These are phyloP conservation scores for Cottoperca gobio DNA, from an alignment of 2,797 vertebrate species.

Conservation along the genomic window DNA sequence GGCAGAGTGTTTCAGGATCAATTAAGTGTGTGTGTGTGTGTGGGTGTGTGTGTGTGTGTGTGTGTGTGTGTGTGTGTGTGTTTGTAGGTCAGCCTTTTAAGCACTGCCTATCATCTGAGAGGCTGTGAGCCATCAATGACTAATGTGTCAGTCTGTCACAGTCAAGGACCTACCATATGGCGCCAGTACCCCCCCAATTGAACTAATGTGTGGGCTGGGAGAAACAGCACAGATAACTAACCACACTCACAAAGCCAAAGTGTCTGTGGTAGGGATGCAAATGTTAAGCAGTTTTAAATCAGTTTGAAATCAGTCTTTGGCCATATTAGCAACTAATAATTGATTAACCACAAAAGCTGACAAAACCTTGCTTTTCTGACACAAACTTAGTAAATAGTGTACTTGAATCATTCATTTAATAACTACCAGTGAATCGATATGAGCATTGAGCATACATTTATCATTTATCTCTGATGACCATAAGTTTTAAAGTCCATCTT, in stretches of 20 bases:
- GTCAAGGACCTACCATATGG: constrained; percentile 82
- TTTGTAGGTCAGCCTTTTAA: constrained; percentile 78
- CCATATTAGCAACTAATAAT: constrained; percentile 34
- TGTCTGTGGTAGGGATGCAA: constrained; percentile 26
- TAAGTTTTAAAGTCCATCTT: constrained; percentile 16
- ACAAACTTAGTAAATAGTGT: neutral
- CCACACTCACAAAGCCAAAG: constrained; percentile 49
- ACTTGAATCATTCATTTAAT: constrained; percentile 21
- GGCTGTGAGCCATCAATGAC: constrained; percentile 82
- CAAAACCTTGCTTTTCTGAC: neutral
- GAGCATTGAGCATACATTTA: constrained; percentile 15
- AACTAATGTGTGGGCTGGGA: constrained; percentile 74
- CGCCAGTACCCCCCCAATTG: constrained; percentile 63
- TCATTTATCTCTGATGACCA: constrained; percentile 28
- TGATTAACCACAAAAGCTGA: constrained; percentile 24
- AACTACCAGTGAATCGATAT: constrained; percentile 10
- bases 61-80: constrained; percentile 40
- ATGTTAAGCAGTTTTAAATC: constrained; percentile 25
- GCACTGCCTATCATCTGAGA: constrained; percentile 77
- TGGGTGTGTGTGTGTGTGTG: constrained; percentile 11
- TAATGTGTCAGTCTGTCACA: constrained; percentile 83
- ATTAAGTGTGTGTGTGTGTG: constrained; percentile 55
- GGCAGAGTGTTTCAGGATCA: constrained; percentile 66
- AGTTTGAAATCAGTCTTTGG: constrained; percentile 29
- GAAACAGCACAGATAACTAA: constrained; percentile 64